These are phyloP conservation scores for Piscicola geometra DNA, from an alignment of 2,888 invertebrate species.

Conservation along the genomic window DNA sequence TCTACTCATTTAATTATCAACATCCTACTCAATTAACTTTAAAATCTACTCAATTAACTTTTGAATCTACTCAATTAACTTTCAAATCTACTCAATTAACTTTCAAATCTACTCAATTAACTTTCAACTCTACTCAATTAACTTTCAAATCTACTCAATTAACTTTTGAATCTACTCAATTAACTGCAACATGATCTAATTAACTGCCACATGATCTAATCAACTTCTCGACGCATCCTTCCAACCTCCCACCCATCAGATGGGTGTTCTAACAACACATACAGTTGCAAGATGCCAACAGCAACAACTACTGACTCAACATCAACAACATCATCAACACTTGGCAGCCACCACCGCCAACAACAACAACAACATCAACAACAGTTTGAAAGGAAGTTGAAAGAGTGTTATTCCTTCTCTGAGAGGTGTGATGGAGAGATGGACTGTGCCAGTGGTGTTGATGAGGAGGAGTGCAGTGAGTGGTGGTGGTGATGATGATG, in stretches of 20 bases:
- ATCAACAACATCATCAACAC: constrained; percentile 28
- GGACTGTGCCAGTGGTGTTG: constrained; percentile 50
- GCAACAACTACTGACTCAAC: background rate
- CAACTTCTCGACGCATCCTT: too few relatives aligned
- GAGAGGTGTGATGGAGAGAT: constrained; percentile 49
- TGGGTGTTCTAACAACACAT: background rate
- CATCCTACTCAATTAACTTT: too few relatives aligned
- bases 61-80: too few relatives aligned
- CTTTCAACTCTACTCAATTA: background rate
- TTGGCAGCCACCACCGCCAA: too few relatives aligned
- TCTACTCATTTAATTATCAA: background rate
- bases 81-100: too few relatives aligned
- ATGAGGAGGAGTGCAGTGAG: constrained; percentile 51
- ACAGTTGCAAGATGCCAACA: background rate
- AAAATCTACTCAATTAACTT: too few relatives aligned
- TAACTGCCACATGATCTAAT: too few relatives aligned
- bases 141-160: too few relatives aligned
- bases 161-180: too few relatives aligned
- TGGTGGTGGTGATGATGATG: too few relatives aligned
- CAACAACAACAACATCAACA: constrained; percentile 29
- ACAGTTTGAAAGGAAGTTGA: background rate
- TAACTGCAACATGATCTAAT: too few relatives aligned
- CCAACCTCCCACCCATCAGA: background rate
- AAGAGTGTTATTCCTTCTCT: constrained; percentile 26
- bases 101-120: background rate